Percentiles rank a stretch among this genome's conserved stretches.
These are phyloP conservation scores for Boloria selene DNA, from an alignment of 2,888 invertebrate genomes.

Conservation along the genomic window DNA sequence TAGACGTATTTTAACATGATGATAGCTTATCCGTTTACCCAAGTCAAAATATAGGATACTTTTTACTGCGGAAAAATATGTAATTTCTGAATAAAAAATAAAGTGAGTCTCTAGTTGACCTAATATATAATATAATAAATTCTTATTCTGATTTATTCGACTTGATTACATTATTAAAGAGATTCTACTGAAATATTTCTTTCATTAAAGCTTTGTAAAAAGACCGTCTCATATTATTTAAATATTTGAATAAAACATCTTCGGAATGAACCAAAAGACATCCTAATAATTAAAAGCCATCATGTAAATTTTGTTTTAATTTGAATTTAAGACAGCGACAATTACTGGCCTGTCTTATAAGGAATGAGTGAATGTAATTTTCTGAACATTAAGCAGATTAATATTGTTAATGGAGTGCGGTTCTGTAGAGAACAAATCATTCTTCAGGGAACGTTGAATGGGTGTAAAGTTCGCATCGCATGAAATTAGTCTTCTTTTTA, in stretches of 20 bases:
- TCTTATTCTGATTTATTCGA: too few relatives aligned
- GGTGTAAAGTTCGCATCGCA: conserved; percentile 21
- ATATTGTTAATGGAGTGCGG: conserved; percentile 50
- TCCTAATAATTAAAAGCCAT: conserved; percentile 51
- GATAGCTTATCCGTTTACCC: too few relatives aligned
- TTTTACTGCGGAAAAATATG: too few relatives aligned
- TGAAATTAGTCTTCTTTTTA: conserved; percentile 15
- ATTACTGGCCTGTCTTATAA: conserved; percentile 38
- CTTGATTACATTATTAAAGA: too few relatives aligned
- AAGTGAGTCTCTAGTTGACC: too few relatives aligned
- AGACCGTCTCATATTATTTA: conserved; percentile 21
- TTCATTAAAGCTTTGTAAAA: background rate
- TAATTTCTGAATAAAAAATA: too few relatives aligned
- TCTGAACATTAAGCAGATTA: conserved; percentile 50
- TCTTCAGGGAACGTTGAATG: conserved; percentile 40
- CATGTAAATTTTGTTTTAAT: conserved; percentile 50
- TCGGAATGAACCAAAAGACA: conserved; percentile 30
- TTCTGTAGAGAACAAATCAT: conserved; percentile 46
- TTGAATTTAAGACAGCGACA: conserved; percentile 49
- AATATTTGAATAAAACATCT: conserved; percentile 33
- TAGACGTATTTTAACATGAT: too few relatives aligned
- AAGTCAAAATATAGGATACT: too few relatives aligned
- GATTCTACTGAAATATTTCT: background rate
- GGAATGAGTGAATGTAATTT: conserved; percentile 46
- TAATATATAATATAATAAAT: background rate